Percentiles rank a stretch among this genome's conserved stretches.
Conservation (phyloP, 1,140 invertebrate genomes). For the Anoplolepis gracilipes region DNA sequence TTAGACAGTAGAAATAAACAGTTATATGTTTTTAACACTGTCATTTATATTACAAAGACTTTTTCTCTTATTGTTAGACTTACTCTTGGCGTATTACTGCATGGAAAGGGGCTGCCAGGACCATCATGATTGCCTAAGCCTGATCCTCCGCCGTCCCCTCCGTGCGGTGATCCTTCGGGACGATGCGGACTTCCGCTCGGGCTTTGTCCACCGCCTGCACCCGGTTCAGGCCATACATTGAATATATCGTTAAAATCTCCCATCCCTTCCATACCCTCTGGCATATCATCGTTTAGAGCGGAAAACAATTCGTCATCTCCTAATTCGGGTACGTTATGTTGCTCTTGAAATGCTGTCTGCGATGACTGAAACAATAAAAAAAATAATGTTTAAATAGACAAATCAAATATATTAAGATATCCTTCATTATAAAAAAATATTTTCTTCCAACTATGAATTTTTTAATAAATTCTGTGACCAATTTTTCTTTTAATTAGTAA, state of each 20-base stretch:
- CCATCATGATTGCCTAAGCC: constrained; percentile 85
- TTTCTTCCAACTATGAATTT: neutral
- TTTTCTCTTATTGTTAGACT: constrained; percentile 50
- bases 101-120: constrained; percentile 88
- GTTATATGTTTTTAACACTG: neutral
- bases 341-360: constrained; percentile 94
- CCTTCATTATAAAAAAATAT: neutral
- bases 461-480: neutral
- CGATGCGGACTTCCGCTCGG: constrained; percentile 88
- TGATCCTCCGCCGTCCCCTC: constrained; percentile 88
- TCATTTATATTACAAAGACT: neutral
- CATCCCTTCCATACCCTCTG: constrained; percentile 91
- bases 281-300: constrained; percentile 90
- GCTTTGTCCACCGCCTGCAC: constrained; percentile 88
- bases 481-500: neutral
- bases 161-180: constrained; percentile 85
- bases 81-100: constrained; percentile 86
- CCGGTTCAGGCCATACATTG: constrained; percentile 89
- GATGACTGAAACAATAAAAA: constrained; percentile 88
- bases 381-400: neutral
- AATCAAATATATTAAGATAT: too few species aligned
- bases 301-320: constrained; percentile 91
- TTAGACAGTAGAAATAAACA: neutral
- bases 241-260: constrained; percentile 91
- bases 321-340: constrained; percentile 91